Percentiles rank a stretch among this genome's conserved stretches.
These are phyloP conservation scores for Grammomys dolichurus DNA, from an alignment of 2,113 vertebrate species.

Conservation along the genomic window DNA sequence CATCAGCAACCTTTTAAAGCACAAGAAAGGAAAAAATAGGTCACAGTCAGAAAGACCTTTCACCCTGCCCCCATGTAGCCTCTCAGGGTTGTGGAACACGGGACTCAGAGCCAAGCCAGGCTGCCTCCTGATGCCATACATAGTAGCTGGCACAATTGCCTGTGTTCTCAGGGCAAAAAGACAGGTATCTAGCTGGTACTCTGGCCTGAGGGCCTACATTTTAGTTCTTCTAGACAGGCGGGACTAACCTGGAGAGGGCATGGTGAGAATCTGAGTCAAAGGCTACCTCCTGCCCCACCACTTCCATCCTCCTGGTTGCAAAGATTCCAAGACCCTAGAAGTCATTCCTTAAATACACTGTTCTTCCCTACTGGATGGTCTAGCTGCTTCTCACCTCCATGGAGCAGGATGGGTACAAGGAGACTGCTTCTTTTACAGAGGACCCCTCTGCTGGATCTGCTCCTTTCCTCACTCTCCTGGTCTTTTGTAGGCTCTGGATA, in stretches of 20 bases:
- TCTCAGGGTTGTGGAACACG: background rate
- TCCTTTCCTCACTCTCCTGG: background rate
- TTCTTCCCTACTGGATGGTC: background rate
- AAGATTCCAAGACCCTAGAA: no score
- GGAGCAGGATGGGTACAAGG: background rate
- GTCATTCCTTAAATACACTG: background rate
- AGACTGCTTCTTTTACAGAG: background rate
- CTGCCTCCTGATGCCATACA: background rate
- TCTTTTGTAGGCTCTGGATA: background rate
- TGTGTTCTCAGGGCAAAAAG: background rate
- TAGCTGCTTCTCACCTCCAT: background rate
- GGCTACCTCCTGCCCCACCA: background rate
- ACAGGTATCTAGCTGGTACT: background rate
- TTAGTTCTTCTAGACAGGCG: background rate
- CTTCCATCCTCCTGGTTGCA: background rate
- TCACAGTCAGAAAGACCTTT: conserved; percentile 64
- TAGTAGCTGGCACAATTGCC: background rate
- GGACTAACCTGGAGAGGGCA: background rate
- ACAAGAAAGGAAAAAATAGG: conserved; percentile 77
- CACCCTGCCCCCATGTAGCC: background rate
- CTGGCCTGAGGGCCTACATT: rapidly evolving
- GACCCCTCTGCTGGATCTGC: background rate
- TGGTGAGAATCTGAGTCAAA: background rate
- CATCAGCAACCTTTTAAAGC: conserved; percentile 83
- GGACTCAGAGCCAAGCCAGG: background rate